Conservation (phyloP, 2,888 invertebrate species). For the Lasioglossum marginatum region DNA sequence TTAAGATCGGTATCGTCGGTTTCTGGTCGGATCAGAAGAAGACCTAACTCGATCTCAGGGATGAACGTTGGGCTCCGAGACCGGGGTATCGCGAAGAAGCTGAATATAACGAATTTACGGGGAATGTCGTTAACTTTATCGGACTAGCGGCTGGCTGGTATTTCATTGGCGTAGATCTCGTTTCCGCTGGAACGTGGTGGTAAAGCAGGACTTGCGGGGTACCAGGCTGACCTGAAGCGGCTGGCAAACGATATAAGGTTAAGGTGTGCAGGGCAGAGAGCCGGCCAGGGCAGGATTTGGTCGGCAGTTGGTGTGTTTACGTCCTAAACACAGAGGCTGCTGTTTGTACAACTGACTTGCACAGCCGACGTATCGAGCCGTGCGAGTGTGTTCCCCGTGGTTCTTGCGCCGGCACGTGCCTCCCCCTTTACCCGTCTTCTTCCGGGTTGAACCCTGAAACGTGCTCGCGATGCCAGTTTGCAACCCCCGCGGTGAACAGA, state of each 20-base stretch:
- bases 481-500: constrained; percentile 2
- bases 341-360: constrained; percentile 47
- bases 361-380: constrained; percentile 12
- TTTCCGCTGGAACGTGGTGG: not conserved
- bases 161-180: constrained; percentile 50
- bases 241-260: constrained; percentile 72
- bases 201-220: constrained; percentile 33
- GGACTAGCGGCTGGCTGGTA: constrained; percentile 33
- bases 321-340: constrained; percentile 35
- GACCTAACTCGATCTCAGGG: not conserved
- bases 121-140: constrained; percentile 58
- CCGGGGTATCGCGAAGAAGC: constrained; percentile 18
- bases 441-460: constrained; percentile 50
- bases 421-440: not conserved
- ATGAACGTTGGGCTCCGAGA: not conserved
- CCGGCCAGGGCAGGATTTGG: constrained; percentile 34
- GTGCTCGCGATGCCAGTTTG: constrained; percentile 31
- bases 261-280: constrained; percentile 42
- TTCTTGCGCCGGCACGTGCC: constrained; percentile 29
- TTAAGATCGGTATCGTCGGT: constrained; percentile 10
- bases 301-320: constrained; percentile 49
- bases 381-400: constrained; percentile 13
- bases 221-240: constrained; percentile 55
- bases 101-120: constrained; percentile 61
- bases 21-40: not conserved